Percentiles rank a stretch among this genome's conserved stretches.
phyloP scores from a whole-genome alignment of 2,888 invertebrate species.

The Coelinius sp. region DNA sequence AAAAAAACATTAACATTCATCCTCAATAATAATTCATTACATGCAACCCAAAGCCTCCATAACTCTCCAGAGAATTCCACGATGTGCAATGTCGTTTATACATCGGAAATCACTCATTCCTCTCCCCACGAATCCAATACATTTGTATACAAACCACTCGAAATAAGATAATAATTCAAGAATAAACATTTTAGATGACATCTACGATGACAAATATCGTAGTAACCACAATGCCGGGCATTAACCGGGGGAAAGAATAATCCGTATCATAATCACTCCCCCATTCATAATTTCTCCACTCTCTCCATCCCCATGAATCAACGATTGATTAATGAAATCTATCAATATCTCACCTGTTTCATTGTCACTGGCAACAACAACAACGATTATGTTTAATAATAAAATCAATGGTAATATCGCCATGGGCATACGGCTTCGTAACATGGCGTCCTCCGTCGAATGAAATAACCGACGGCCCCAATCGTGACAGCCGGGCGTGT shows the following conservation, averaged over 20 bases:
- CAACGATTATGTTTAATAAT: conserved; percentile 55
- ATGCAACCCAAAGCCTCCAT: neutral
- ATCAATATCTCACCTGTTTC: conserved; percentile 52
- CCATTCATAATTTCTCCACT: too few species aligned
- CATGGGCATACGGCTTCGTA: conserved; percentile 62
- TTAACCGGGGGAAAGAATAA: conserved; percentile 31
- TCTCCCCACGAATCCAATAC: neutral
- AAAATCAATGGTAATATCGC: conserved; percentile 52
- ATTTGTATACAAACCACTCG: conserved; percentile 14
- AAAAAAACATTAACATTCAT: neutral
- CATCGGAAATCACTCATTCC: conserved; percentile 23
- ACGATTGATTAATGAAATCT: too few species aligned
- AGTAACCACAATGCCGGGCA: conserved; percentile 22
- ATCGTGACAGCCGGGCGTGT: conserved; percentile 62
- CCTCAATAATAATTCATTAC: neutral
- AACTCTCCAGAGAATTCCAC: neutral
- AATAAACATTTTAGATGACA: neutral
- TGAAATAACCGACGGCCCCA: neutral
- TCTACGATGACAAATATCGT: conserved; percentile 31
- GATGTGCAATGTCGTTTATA: conserved; percentile 31
- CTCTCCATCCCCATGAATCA: neutral
- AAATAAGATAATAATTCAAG: neutral
- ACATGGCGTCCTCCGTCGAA: conserved; percentile 68
- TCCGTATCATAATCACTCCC: too few species aligned
- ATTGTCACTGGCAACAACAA: conserved; percentile 49